Percentiles rank a stretch among this genome's conserved stretches.
phyloP scores from a whole-genome alignment of 1,140 invertebrate species.

The Magallana gigas region DNA sequence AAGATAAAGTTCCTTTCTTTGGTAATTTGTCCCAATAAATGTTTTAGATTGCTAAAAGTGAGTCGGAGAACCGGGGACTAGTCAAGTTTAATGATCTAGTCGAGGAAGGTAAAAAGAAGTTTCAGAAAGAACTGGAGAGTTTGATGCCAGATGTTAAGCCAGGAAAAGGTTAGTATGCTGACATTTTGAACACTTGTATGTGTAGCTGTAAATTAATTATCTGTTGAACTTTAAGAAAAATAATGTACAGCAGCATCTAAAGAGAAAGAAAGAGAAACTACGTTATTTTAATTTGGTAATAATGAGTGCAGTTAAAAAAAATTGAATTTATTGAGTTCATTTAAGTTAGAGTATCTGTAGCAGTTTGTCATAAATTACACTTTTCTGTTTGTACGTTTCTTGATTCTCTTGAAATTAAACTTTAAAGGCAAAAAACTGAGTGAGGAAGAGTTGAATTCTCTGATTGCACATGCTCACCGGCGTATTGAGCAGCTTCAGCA shows the following conservation, averaged over 20 bases:
- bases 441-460: slow-evolving; percentile 81
- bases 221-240: too few species aligned
- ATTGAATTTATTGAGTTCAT: too few species aligned
- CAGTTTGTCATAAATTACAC: too few species aligned
- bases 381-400: too few species aligned
- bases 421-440: slow-evolving; percentile 66
- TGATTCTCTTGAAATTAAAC: too few species aligned
- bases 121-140: slow-evolving; percentile 79
- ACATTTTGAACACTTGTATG: too few species aligned
- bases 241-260: too few species aligned
- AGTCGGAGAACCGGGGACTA: slow-evolving; percentile 78
- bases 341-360: too few species aligned
- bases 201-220: too few species aligned
- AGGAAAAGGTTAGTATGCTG: slow-evolving; percentile 65
- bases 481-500: slow-evolving; percentile 81
- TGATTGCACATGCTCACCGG: slow-evolving; percentile 81
- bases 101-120: slow-evolving; percentile 79
- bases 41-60: slow-evolving; percentile 74
- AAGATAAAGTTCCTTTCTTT: not conserved
- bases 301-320: too few species aligned
- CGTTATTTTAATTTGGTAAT: too few species aligned
- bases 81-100: slow-evolving; percentile 80
- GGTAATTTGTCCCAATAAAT: not conserved
- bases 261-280: too few species aligned
- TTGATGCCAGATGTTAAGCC: slow-evolving; percentile 78